These are phyloP conservation scores for Abrostola tripartita DNA, from an alignment of 2,888 invertebrate genomes.

Conservation along the genomic window DNA sequence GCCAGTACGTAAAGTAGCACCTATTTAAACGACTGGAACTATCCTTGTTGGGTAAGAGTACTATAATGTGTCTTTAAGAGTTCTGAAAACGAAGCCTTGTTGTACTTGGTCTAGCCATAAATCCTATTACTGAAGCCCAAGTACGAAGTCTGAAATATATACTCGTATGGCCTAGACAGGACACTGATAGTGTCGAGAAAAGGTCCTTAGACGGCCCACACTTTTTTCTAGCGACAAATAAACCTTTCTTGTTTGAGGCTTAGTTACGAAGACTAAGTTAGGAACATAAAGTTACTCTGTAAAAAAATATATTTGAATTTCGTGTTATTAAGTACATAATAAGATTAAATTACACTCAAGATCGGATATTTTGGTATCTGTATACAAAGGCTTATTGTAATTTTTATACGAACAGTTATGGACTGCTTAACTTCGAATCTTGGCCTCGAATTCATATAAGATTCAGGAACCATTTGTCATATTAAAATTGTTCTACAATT, in stretches of 20 bases:
- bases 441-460: no score
- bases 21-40: slow-evolving; percentile 36
- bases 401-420: no score
- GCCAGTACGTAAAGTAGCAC: slow-evolving; percentile 1
- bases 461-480: no score
- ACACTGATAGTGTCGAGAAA: slow-evolving; percentile 1
- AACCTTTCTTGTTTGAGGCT: neutral
- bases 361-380: no score
- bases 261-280: neutral
- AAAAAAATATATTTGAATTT: no score
- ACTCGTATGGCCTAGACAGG: slow-evolving; percentile 12
- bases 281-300: neutral
- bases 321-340: no score
- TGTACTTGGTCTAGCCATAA: slow-evolving; percentile 30
- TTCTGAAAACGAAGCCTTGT: slow-evolving; percentile 22
- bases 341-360: no score
- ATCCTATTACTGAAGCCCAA: slow-evolving; percentile 35
- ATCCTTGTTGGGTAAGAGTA: slow-evolving; percentile 22
- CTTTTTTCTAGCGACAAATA: slow-evolving; percentile 5
- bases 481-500: no score
- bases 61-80: slow-evolving; percentile 29
- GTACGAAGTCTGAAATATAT: slow-evolving; percentile 34
- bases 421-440: no score
- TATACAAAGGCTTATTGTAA: no score
- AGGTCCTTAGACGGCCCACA: neutral